Evolutionary conservation across 1,140 invertebrate species (phyloP), one percentile per base, ranked within the genome.

Genomic region (Xylocopa sonorina): DNA sequence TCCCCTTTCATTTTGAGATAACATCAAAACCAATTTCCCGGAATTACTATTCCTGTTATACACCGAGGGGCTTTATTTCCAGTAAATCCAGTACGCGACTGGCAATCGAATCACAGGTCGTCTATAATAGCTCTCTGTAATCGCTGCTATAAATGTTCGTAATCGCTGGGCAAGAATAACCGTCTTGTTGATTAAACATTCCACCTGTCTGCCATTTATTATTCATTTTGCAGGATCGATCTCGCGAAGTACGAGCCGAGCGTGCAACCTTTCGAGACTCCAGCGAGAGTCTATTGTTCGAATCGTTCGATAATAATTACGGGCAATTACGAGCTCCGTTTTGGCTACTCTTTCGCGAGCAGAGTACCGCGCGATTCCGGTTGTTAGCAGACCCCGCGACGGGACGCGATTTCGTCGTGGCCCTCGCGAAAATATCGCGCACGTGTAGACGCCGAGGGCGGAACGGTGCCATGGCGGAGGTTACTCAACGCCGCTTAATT

Each of bases 401-500:
- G n/a, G n/a, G n/a, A n/a, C 5, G 51, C 24, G 27, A 53, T 53
- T 53, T 53, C 14, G 12, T 53, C 3, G 3, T 27, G n/a, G 6
- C 5, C 7, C 27, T 7, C 1, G n/a, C 34, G 6, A 9, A 38
- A 38, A 38, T 38, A 38, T 38, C 38, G 9, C 38, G 38, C 38
- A 38, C 38, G 38, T 9, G 38, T 38, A 38, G 9, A 38, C 0
- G 27, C 0, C 29, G 21, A 1, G 12, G 46, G 51, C 18, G 18
- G 18, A 38, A 68, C n/a, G 41, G 46, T 64, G 21, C n/a, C 24
- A n/a, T 12, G n/a, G 27, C 21, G 7, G 34, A 16, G 32, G 12
- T 53, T 68, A 32, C 16, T 53, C 34, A 53, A 27, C 32, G 50
- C 27, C 48, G n/a, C 12, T n/a, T 34, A 50, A 68, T 68, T 53